A percentile compares a stretch with the other conserved stretches of the same genome.
Evolutionary conservation across 2,888 invertebrate species (phyloP).

Genomic region (Aplocera efformata): DNA sequence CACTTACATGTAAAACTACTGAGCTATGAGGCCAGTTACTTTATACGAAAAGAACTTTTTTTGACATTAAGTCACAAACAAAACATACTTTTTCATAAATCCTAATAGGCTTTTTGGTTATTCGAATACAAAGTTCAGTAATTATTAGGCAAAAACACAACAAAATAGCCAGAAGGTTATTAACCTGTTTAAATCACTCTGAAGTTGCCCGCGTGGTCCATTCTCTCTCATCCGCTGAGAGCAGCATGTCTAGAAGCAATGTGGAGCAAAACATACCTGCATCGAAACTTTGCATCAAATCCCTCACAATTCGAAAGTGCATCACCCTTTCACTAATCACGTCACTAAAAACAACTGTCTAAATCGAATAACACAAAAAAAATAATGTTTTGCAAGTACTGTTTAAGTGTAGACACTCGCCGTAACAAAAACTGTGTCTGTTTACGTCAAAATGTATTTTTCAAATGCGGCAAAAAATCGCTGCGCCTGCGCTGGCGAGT

Average conservation of each 20-base stretch:
- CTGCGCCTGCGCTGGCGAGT: constrained; percentile 55
- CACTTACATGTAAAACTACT: too few species aligned
- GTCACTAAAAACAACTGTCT: neutral
- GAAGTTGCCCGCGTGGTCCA: too few species aligned
- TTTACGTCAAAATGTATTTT: constrained; percentile 78
- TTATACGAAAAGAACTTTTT: too few species aligned
- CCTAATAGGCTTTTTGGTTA: too few species aligned
- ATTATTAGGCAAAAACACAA: too few species aligned
- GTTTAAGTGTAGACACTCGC: constrained; percentile 42
- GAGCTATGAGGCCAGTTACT: too few species aligned
- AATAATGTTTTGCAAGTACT: constrained; percentile 16
- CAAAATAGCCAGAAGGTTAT: too few species aligned
- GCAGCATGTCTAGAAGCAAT: neutral
- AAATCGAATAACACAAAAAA: neutral
- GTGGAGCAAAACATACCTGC: constrained; percentile 57
- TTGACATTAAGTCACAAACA: too few species aligned
- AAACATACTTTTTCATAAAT: too few species aligned
- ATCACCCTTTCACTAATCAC: constrained; percentile 30
- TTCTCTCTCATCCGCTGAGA: too few species aligned
- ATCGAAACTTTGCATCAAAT: constrained; percentile 49
- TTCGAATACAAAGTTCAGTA: too few species aligned
- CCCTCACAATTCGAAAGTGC: constrained; percentile 40
- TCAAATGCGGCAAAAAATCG: constrained; percentile 78
- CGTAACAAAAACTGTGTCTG: constrained; percentile 60
- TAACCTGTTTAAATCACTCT: too few species aligned